Evolutionary conservation across 2,113 vertebrate genomes (phyloP).

Genomic region (Phalacrocorax brasilianus): DNA sequence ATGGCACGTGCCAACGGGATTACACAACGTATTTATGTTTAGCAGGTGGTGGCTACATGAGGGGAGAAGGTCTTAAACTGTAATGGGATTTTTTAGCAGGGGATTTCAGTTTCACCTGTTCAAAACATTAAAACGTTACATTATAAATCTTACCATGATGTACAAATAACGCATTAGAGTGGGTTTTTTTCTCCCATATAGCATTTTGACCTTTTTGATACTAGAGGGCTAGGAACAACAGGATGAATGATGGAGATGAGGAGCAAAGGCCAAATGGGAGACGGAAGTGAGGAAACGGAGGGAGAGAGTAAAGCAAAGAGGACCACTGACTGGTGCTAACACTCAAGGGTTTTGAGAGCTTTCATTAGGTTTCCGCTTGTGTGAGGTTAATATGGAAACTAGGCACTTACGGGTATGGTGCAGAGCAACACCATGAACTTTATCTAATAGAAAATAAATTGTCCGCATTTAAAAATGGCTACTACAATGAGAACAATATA

Average conservation of each 20-base stretch:
- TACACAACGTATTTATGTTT: rapidly evolving
- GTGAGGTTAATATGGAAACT: not conserved
- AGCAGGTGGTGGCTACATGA: rapidly evolving
- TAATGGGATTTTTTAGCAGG: not conserved
- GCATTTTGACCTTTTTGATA: not conserved
- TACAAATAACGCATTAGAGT: not conserved
- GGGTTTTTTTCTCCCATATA: rapidly evolving
- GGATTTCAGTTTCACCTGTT: not conserved
- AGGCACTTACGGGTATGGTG: not conserved
- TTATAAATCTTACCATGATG: not conserved
- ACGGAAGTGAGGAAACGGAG: not conserved
- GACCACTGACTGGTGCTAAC: not conserved
- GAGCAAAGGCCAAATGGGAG: not conserved
- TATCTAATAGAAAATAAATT: not conserved
- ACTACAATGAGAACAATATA: rapidly evolving
- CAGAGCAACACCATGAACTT: not conserved
- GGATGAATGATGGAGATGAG: not conserved
- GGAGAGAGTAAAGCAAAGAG: not conserved
- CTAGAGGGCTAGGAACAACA: not conserved
- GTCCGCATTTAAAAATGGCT: not conserved
- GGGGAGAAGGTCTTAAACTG: not conserved
- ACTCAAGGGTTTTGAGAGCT: not conserved
- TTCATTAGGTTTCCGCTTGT: not conserved
- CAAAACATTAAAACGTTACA: not conserved
- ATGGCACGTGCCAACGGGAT: rapidly evolving